Percentiles rank a stretch among this genome's conserved stretches.
Evolutionary conservation across 2,888 invertebrate genomes (phyloP).

Genomic region (Dryobotodes eremita): DNA sequence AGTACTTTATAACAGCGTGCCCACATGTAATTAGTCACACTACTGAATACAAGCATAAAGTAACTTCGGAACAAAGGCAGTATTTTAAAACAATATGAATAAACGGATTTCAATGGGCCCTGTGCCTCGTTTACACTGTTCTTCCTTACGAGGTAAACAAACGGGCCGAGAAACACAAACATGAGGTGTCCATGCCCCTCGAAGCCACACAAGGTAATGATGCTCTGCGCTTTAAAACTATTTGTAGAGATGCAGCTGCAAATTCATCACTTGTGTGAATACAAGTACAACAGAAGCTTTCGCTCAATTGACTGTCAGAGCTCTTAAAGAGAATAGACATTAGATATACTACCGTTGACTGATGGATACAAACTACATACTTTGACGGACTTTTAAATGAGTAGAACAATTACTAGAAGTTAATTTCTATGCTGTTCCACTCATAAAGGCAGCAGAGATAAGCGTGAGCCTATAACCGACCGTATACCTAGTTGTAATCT

Average conservation of each 20-base stretch:
- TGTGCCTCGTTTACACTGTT: conserved; percentile 46
- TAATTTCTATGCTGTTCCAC: neutral
- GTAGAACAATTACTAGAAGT: neutral
- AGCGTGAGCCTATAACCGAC: neutral
- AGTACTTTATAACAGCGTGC: conserved; percentile 38
- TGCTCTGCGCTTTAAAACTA: conserved; percentile 46
- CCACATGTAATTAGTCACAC: conserved; percentile 45
- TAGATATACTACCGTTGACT: neutral
- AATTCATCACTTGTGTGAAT: conserved; percentile 44
- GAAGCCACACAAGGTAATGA: conserved; percentile 54
- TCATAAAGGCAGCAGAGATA: neutral
- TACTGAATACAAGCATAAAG: conserved; percentile 21
- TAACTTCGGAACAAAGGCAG: conserved; percentile 34
- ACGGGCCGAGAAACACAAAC: conserved; percentile 52
- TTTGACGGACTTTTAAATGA: neutral
- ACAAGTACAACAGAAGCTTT: conserved; percentile 37
- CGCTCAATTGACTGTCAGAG: conserved; percentile 5
- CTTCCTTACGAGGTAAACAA: conserved; percentile 63
- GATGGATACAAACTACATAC: neutral
- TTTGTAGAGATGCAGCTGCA: conserved; percentile 37
- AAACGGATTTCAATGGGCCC: conserved; percentile 45
- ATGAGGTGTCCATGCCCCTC: conserved; percentile 42
- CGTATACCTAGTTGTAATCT: neutral
- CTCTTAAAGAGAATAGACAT: neutral
- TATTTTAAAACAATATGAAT: conserved; percentile 52